phyloP scores from a whole-genome alignment of 2,797 vertebrate genomes.

The Eidolon dupreanum region DNA sequence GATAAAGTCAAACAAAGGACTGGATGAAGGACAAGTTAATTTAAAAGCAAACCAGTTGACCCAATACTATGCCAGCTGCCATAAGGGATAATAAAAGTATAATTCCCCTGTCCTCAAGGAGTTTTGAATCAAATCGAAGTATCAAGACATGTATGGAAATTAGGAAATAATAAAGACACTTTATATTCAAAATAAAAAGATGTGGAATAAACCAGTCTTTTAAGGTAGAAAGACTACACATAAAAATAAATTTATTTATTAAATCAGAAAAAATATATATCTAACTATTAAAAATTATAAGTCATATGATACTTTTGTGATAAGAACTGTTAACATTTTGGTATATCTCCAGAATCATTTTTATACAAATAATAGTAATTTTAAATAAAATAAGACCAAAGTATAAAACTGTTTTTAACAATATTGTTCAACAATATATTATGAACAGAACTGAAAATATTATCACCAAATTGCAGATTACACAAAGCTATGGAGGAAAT shows the following conservation, averaged over 20 bases:
- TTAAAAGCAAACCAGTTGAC: neutral
- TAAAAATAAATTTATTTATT: constrained; percentile 12
- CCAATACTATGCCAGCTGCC: neutral
- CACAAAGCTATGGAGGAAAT: neutral
- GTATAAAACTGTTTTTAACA: neutral
- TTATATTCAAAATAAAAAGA: neutral
- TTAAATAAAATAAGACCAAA: neutral
- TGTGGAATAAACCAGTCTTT: neutral
- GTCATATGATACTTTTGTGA: neutral
- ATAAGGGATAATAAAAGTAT: neutral
- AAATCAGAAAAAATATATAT: neutral
- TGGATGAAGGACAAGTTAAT: constrained; percentile 20
- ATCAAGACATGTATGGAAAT: neutral
- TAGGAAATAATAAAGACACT: neutral
- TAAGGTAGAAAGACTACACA: neutral
- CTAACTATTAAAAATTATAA: neutral
- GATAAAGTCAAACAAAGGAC: constrained; percentile 1
- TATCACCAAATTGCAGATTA: neutral
- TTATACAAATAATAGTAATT: neutral
- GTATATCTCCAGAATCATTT: neutral
- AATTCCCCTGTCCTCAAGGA: neutral
- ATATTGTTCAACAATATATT: neutral
- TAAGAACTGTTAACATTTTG: neutral
- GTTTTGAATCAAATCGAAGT: neutral
- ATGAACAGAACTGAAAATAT: neutral